Evolutionary conservation across 2,797 vertebrate genomes (phyloP), one percentile per base, ranked within the genome.

Genomic region (Stomatorhinus walkeri): DNA sequence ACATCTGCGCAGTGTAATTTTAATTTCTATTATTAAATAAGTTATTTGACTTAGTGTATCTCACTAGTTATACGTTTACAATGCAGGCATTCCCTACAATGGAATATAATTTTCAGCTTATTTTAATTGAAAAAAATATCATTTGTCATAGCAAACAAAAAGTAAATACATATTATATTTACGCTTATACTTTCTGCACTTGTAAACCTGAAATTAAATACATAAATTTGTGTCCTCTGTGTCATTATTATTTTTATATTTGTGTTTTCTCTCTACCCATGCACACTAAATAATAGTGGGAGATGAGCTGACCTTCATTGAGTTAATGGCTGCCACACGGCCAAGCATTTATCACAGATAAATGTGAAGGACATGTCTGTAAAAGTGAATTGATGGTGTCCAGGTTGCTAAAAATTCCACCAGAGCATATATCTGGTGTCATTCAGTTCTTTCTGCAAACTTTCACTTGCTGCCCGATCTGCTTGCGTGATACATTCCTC

Each of bases 231-330:
- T 81, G 76, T 81, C 76, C 76, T 81, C 76, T 43, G 8, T 19
- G 76, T 46, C 76, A 81, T 81, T 81, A 81, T 81, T 43, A 81
- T 81, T 81, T 46, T 81, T 81, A 46, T 81, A 81, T 81, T 81
- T 81, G 76, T 81, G 36, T 81, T 81, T 81, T 81, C 76, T 81
- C 76, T 22, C 76, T 9, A 14, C 14, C 68, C 76, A 14, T 43
- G 36, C 76, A 81, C 76, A 81, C 76, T 46, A 81, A 9, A 81
- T 43, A 81, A 81, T 81, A 81, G 6, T 1, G 36, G 76, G 76
- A 81, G 36, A 81, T 81, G 76, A 81, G 76, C 19, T 81, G 76
- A 81, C 76, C 76, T 81, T 81, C 76, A 81, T 46, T 81, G 68
- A 72, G 68, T 72, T 72, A 72, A 72, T 72, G 68, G 68, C 68